Base-by-base conservation (phyloP, 2,797 vertebrate species). In the Muraenolepis orangiensis region DNA sequence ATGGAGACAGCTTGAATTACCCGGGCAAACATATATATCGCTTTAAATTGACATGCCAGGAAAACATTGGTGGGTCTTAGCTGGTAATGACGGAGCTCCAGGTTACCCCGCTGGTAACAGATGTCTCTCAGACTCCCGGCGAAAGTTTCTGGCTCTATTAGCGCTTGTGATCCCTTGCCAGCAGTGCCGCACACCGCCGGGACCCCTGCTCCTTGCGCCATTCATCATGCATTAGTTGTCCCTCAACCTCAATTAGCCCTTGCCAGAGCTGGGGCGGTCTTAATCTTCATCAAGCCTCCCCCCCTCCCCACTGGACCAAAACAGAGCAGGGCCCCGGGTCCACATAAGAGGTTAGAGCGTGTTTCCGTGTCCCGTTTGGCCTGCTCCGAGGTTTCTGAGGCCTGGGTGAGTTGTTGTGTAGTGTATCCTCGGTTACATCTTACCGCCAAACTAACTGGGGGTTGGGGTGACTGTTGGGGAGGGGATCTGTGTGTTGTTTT, bases 1-100 rank as follows among this genome's bases (percentile, higher is more conserved):
- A 90, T 87, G 89, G 89, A 90, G 93, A 93, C 91, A 91, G 87
- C 87, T 85, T 83, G 87, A 90, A 92, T 92, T 93, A 93, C 81
- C 85, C 86, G 75, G 75, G 87, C 80, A 90, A 91, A 92, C 86
- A 88, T 89, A 90, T 91, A 91, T 89, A 92, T 90, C 75, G 84
- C 88, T 92, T 90, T 90, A 90, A 91, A 90, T 86, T 77, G 85
- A 84, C 85, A 81, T 84, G 88, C 89, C 86, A 91, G 81, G 87
- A 85, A 89, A 90, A 87, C 88, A 85, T 89, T 76, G 78, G 86
- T 85, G 81, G 84, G 85, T 87, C 86, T 85, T n/a, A 84, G 82
- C 85, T 86, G 83, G 87, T 93, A 88, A 92, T 85, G 85, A 90
- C 87, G 87, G 89, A 88, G 90, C 82, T 51, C 72, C 76, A 75